Conservation (phyloP, 2,113 vertebrate species). For the Dermatemys mawii region DNA sequence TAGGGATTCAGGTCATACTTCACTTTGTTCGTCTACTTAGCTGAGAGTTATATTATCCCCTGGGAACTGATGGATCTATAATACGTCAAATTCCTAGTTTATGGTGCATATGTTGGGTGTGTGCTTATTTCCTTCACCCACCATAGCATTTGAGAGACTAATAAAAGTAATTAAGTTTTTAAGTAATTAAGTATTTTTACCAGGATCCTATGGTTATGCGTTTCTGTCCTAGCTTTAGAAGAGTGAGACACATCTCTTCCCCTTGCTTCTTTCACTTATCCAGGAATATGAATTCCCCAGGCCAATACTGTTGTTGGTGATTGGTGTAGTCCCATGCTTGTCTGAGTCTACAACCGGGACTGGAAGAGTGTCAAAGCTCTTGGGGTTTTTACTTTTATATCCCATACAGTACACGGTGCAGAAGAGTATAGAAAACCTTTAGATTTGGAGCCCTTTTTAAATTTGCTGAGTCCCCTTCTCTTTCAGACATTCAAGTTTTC, state of each 20-base stretch:
- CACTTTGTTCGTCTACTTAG: not conserved
- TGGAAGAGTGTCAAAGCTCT: not conserved
- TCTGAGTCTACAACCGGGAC: too few species aligned
- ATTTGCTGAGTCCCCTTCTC: not conserved
- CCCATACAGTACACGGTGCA: not conserved
- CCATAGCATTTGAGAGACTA: not conserved
- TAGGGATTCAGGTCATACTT: not conserved
- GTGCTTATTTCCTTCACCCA: fast-evolving
- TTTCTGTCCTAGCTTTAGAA: not conserved
- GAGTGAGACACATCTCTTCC: not conserved
- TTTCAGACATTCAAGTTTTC: not conserved
- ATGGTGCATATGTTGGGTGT: not conserved
- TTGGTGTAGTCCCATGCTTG: not conserved
- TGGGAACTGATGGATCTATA: not conserved
- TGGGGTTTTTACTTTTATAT: not conserved
- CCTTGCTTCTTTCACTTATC: not conserved
- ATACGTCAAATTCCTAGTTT: not conserved
- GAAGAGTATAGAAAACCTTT: not conserved
- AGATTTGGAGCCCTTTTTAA: not conserved
- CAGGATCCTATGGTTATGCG: not conserved
- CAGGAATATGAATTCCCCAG: not conserved
- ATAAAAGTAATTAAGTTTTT: not conserved
- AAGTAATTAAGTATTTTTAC: not conserved
- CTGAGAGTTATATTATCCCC: not conserved
- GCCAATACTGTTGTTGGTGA: not conserved